Evolutionary conservation across 1,140 invertebrate genomes (phyloP), one percentile per base, ranked within the genome.

Genomic region (Pinna nobilis): DNA sequence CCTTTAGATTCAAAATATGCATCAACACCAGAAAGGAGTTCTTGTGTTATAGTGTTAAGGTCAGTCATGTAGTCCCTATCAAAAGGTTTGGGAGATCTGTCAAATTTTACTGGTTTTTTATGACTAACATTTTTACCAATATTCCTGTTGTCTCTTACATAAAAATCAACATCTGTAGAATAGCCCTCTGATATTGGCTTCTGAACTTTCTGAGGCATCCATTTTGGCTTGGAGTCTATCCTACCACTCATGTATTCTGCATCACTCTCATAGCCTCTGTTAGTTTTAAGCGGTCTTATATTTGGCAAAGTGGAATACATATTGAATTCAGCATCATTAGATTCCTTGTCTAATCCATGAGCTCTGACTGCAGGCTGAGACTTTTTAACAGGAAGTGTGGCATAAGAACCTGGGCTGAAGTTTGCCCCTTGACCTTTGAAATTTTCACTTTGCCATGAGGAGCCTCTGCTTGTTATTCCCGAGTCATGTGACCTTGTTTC

Each of bases 201-300:
- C 28, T 33, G 37, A 51, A n/a, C 28, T 32, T 20, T 50, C 13
- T 66, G 28, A 39, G 59, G 47, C 23, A n/a, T 33, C 59, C 57
- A 70, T 28, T 51, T 70, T 61, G 44, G 53, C 30, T 47, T 60
- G 33, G 33, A 51, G 41, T 61, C 59, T 18, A n/a, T 23, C 30
- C 53, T 68, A 30, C 51, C 51, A n/a, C 50, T 33, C 2, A 33
- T 20, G 50, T 53, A 65, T 25, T 75, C 67, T 30, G 64, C 55
- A 25, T 74, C 71, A 67, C 71, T 74, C 61, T 74, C 71, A 44
- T 74, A 74, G 11, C 72, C 72, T 23, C 69, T 69, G n/a, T 69
- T 59, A 47, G 79, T 78, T 39, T 79, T 75, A 1, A 83, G 66
- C 47, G 81, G 81, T 68, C 80, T 83, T n/a, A 84, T 83, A 20